Evolutionary conservation across 2,797 vertebrate species (phyloP).

Genomic region (Capromys pilorides): DNA sequence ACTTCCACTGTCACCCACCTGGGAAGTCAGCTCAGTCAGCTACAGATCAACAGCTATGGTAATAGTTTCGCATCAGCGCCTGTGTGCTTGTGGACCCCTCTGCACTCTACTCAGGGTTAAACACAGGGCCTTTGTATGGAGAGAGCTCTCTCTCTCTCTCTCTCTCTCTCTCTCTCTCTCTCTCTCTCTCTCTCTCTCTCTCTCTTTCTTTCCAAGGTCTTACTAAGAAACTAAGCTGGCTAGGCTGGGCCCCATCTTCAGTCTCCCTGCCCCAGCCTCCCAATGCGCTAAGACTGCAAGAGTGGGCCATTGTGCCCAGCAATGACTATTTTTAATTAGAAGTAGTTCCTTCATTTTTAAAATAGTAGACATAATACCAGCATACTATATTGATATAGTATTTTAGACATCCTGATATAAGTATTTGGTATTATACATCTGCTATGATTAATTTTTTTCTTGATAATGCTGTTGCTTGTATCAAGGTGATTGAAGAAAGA

Average conservation of each 20-base stretch:
- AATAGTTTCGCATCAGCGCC: constrained; percentile 41
- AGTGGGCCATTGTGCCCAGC: neutral
- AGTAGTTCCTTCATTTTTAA: neutral
- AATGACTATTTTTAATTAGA: neutral
- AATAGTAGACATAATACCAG: neutral
- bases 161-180: neutral
- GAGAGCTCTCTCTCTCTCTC: neutral
- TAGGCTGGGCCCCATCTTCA: neutral
- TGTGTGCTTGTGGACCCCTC: neutral
- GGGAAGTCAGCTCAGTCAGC: constrained; percentile 89
- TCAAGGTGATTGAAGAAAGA: neutral
- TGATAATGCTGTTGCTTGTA: neutral
- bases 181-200: neutral
- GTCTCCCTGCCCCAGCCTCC: neutral
- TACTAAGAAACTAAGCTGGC: neutral
- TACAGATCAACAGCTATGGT: constrained; percentile 93
- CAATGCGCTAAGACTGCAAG: neutral
- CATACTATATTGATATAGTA: neutral
- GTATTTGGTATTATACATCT: neutral
- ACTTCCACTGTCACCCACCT: constrained; percentile 87
- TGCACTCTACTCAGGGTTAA: neutral
- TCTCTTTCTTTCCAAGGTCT: neutral
- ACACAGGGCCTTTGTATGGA: neutral
- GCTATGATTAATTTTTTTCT: neutral
- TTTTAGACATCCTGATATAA: neutral